A percentile compares a stretch with the other conserved stretches of the same genome.
Conservation (phyloP, 2,888 invertebrate genomes). For the Dryobota labecula region DNA sequence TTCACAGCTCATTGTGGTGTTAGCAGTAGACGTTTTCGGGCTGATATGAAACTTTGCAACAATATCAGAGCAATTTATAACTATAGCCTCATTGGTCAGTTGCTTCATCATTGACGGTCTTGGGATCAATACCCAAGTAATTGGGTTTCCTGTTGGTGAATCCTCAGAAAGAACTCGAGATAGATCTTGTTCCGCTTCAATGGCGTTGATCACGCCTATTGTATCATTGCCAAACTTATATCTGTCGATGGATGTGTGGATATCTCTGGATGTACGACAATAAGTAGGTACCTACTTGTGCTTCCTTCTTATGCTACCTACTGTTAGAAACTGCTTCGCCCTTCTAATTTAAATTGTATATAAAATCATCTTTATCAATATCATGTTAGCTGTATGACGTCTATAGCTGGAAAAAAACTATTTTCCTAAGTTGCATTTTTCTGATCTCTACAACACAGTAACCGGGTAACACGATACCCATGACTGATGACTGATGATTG, state of each 20-base stretch:
- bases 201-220: constrained; percentile 48
- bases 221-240: constrained; percentile 37
- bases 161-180: constrained; percentile 31
- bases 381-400: background rate
- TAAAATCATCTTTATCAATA: background rate
- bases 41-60: background rate
- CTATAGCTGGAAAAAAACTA: background rate
- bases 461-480: background rate
- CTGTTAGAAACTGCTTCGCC: background rate
- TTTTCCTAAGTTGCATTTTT: background rate
- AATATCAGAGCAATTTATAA: background rate
- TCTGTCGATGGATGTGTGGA: constrained; percentile 3
- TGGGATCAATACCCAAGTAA: constrained; percentile 43
- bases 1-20: background rate
- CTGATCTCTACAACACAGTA: background rate
- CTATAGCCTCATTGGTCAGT: background rate
- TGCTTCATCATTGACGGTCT: constrained; percentile 19
- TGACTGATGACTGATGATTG: background rate
- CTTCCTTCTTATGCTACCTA: too few species aligned
- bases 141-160: constrained; percentile 45
- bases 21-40: background rate
- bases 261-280: background rate
- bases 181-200: constrained; percentile 36
- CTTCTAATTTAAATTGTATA: background rate
- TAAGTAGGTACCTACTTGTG: background rate